Evolutionary conservation across 2,113 vertebrate genomes (phyloP), one percentile per base, ranked within the genome.

Genomic region (Smithornis capensis): DNA sequence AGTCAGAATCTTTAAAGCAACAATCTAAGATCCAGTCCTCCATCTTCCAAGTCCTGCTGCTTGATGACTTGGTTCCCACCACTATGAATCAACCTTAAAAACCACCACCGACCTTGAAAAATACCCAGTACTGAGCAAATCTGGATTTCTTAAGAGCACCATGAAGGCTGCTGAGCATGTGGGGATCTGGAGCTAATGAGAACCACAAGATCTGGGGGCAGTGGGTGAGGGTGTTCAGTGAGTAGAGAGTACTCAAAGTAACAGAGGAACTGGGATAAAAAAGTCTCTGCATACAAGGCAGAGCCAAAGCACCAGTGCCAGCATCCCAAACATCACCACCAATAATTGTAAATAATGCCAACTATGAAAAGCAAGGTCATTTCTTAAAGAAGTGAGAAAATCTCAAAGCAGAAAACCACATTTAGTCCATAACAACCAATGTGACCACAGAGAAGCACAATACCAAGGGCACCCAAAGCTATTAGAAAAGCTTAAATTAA

Each of bases 91-190:
- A 85, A 92, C 52, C 19, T 74, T 53, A 60, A 89, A 82, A 69
- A 9, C 2, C 52, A 78, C 19, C 68, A 38, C 18, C 69, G 53
- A 65, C 9, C 40, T 64, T 19, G 71, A 56, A 59, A 77, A 71
- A 35, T 4, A 67, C 17, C 22, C 7, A 40, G 9, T 8, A 52
- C 35, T 59, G 59, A 89, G 69, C 19, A 91, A 90, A 82, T 27
- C 25, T 50, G 77, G 28, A 44, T 79, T 92, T 55, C 71, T 81
- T 57, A 44, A 63, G 1, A 83, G 74, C 63, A 55, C 33, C 37
- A 47, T 2, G 0, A 38, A 25, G 0, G 3, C 29, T 6, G 7
- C 37, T 71, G 63, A 71, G 67, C 42, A 38, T 1, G 7, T 0
- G 1, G 33, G 33, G 69, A 52, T 40, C 52, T 49, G 50, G 31